Percentiles rank a stretch among this genome's conserved stretches.
These are phyloP conservation scores for Siniperca knerii DNA, from an alignment of 2,113 vertebrate genomes.

Conservation along the genomic window DNA sequence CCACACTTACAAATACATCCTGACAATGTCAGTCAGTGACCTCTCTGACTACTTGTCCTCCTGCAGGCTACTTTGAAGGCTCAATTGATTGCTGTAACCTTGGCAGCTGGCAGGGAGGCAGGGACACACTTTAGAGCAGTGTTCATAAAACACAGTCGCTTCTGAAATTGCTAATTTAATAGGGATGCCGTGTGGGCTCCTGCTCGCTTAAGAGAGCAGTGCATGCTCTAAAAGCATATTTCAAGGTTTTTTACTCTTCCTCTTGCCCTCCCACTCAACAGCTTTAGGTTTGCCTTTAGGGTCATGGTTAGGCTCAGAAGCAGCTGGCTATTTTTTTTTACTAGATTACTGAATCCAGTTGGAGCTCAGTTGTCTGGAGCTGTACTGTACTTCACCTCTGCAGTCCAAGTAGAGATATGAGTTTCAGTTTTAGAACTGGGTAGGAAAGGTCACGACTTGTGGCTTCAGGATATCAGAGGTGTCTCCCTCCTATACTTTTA, in stretches of 20 bases:
- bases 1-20: constrained; percentile 11
- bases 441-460: constrained; percentile 42
- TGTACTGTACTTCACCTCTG: not conserved
- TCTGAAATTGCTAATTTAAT: constrained; percentile 60
- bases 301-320: constrained; percentile 22
- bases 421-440: not conserved
- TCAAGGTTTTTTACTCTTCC: constrained; percentile 46
- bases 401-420: not conserved
- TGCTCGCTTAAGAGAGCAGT: constrained; percentile 21
- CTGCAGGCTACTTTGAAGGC: constrained; percentile 43
- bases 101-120: constrained; percentile 50
- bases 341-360: not conserved
- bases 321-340: not conserved
- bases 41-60: constrained; percentile 32
- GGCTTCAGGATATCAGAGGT: constrained; percentile 30
- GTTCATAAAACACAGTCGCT: constrained; percentile 56
- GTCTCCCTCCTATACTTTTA: constrained; percentile 33
- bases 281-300: not conserved
- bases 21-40: constrained; percentile 37
- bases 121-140: constrained; percentile 41
- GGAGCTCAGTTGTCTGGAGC: not conserved
- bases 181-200: constrained; percentile 26
- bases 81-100: constrained; percentile 61
- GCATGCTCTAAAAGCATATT: constrained; percentile 36
- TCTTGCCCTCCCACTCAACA: not conserved